Base-by-base conservation (phyloP, 2,113 vertebrate species). In the Scomber scombrus region DNA sequence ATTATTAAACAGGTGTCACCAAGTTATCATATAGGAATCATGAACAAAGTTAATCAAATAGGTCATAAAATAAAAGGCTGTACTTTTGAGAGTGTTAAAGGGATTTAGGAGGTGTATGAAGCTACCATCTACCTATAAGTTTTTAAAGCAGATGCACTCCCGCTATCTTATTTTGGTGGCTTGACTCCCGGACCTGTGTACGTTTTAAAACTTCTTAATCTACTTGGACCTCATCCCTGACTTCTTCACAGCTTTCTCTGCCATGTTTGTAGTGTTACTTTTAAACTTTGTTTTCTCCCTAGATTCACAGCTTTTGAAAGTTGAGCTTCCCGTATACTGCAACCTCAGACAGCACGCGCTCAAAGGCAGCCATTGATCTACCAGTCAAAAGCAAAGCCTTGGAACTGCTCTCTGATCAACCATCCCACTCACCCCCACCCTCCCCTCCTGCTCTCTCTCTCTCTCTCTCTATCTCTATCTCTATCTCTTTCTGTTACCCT, bases 281-380 rank as follows among this genome's bases (percentile, higher is more conserved):
- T 94, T 89, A 91, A 94, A 94, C 93, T 94, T 94, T 93, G 92
- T 94, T 95, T 95, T 93, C 91, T 94, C 94, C 87, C 92, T 75
- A 92, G 92, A 94, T 93, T 92, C 88, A 77, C 80, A 72, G 91
- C 92, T 88, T 94, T 95, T 93, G 91, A 95, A 94, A 94, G 91
- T 88, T 88, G 90, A 94, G 92, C 90, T 92, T 93, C 91, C 92
- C 88, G 91, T 93, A 93, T 85, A 91, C 90, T 91, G 91, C 91
- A 93, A 85, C 92, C 90, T 93, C 93, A 94, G 92, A 94, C 92
- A 93, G 91, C 93, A 86, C 81, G 72, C 85, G 89, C 94, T 95
- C 91, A 95, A 95, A 95, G 93, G 92, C 94, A 89, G 80, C 87
- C 93, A 95, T 95, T 95, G 94, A 95, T 95, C 91, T 95, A 89